Conservation (phyloP, 1,140 invertebrate genomes). For the Hypsibius dujardini region DNA sequence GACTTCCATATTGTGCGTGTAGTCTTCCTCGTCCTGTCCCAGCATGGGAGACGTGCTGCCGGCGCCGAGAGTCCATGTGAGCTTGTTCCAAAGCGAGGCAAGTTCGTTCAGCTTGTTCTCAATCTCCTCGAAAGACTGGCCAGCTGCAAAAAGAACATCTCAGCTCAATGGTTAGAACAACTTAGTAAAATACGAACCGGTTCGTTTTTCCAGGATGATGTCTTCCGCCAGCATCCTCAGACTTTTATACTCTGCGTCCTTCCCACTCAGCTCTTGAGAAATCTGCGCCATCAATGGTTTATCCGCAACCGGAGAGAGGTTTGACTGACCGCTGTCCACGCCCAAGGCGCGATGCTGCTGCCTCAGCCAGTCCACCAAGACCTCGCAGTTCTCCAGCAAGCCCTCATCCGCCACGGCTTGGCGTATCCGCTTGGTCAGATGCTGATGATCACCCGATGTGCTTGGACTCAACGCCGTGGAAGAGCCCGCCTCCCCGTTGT, state of each 20-base stretch:
- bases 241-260: conserved; percentile 2
- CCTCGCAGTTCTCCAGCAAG: conserved; percentile 9
- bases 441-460: no score
- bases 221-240: not conserved
- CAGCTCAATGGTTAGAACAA: no score
- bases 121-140: not conserved
- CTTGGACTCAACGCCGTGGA: not conserved
- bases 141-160: not conserved
- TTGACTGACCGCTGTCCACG: not conserved
- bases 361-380: not conserved
- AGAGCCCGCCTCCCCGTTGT: not conserved
- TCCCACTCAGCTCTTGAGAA: not conserved
- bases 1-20: not conserved
- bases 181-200: not conserved
- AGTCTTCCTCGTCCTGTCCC: not conserved
- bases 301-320: not conserved
- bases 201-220: not conserved
- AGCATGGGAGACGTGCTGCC: not conserved
- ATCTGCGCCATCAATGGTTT: not conserved
- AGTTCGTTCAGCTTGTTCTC: conserved; percentile 11
- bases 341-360: not conserved
- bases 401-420: conserved; percentile 1
- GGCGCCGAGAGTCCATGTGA: not conserved
- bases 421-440: not conserved
- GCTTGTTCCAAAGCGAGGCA: not conserved